Base-by-base conservation (phyloP, 2,888 invertebrate species). In the Ectemnius cavifrons region DNA sequence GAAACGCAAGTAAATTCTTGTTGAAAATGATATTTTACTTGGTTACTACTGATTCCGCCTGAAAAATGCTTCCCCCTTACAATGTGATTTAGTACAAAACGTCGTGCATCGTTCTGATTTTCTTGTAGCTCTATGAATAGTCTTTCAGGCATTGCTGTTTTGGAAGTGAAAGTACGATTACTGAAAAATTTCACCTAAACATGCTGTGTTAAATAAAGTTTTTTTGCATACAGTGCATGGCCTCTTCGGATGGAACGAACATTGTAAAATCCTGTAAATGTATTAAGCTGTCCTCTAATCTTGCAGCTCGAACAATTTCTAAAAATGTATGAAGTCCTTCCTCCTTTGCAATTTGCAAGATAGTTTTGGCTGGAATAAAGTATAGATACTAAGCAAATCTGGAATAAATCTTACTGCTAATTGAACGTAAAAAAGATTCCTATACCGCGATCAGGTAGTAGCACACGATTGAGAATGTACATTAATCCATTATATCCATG, bases 381-480 rank as follows among this genome's bases (percentile, higher is more conserved):
- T 23, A 0, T 3, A 23, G 23, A 23, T 23, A 23, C 23, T 2
- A 23, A 23, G 23, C 23, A 23, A 23, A 23, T 23, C 3, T 2
- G 2, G 23, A 23, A 23, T 23, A 23, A 23, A 23, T 23, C 23
- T 3, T 23, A 23, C 23, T 23, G 23, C 23, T 23, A 23, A 23
- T 23, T 23, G 23, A 23, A 23, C 23, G 23, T 23, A 3, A 23
- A 2, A 23, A 23, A 23, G 23, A 61, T 37, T 37, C n/a, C 18
- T 58, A 3, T 63, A 75, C 73, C 75, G 46, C 63, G 68, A 63
- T 75, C 63, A 1, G 75, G 73, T 20, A 75, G 59, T 14, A 75
- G 59, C 0, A 75, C 73, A 1, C 58, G 60, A 66, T 75, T 65
- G 13, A 75, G 56, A 13, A 67, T 56, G 2, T 75, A 75, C 18